Base-by-base conservation (phyloP, 2,888 invertebrate species). In the Papilio demoleus region DNA sequence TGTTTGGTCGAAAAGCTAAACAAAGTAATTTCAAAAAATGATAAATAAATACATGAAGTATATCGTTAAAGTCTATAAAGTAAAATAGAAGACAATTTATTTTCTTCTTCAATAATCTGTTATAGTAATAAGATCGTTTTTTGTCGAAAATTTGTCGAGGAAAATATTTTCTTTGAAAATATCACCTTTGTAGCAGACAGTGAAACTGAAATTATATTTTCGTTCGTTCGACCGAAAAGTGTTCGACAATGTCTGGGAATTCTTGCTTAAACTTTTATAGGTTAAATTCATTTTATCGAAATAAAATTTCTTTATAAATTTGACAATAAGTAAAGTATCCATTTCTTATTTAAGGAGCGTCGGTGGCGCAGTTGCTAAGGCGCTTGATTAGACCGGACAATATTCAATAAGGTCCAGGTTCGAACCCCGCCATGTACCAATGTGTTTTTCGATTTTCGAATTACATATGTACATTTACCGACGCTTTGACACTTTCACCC, bases 141-240 rank as follows among this genome's bases (percentile, higher is more conserved):
- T 22, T 24, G n/a, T 1, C 42, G 5, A 24, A 50, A 12, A 14
- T 47, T 22, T 19, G 19, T 12, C 12, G 6, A 24, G 4, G 22
- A 24, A 50, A 50, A 50, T 22, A 12, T 4, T 50, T 19, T 22
- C 50, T 50, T 24, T 24, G 50, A 50, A 50, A 24, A 24, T 50
- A 50, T 50, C 50, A 24, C 24, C 24, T 50, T 1, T 27, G 14
- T 12, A 11, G 24, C 24, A 53, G 53, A n/a, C n/a, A 6, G 14
- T n/a, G 53, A n/a, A 0, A 53, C 0, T 53, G 27, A 53, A 27
- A 53, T 53, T 53, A 53, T 53, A 31, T 53, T 53, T 53, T 31
- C 11, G 53, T 53, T 53, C 27, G 53, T 56, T 56, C 53, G n/a
- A 56, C 31, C n/a, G 53, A 56, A 56, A 31, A 56, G 17, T 56